A percentile compares a stretch with the other conserved stretches of the same genome.
Conservation (phyloP, 1,140 invertebrate genomes). For the Caenorhabditis latens region DNA sequence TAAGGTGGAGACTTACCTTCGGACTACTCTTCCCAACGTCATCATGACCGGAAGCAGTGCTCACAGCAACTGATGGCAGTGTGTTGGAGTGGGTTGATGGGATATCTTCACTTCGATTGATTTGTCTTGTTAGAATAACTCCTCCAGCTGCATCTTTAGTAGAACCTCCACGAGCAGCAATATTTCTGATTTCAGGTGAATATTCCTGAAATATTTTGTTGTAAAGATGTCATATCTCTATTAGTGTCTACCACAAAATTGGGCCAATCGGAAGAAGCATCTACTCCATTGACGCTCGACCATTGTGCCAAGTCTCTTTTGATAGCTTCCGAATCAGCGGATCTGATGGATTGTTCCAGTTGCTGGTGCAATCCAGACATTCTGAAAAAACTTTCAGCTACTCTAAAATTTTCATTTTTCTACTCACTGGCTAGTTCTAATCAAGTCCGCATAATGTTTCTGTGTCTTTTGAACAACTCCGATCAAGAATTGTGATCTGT, state of each 20-base stretch:
- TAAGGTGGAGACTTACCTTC: background rate
- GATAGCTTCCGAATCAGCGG: conserved; percentile 63
- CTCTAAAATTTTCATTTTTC: background rate
- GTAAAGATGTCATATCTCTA: background rate
- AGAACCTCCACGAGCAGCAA: conserved; percentile 56
- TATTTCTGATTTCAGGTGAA: conserved; percentile 72
- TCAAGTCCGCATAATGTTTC: conserved; percentile 70
- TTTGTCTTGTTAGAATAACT: conserved; percentile 71
- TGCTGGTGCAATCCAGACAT: conserved; percentile 69
- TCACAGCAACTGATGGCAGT: conserved; percentile 57
- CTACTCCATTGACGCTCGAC: conserved; percentile 70
- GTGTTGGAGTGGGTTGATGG: conserved; percentile 21
- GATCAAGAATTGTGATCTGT: conserved; percentile 72
- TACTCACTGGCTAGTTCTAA: conserved; percentile 60
- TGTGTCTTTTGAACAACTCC: conserved; percentile 75
- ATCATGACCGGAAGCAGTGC: conserved; percentile 28
- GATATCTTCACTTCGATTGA: conserved; percentile 68
- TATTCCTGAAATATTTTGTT: conserved; percentile 68
- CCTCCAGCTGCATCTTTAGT: conserved; percentile 58
- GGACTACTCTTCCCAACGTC: conserved; percentile 26
- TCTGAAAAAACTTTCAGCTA: conserved; percentile 65
- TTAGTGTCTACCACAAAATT: conserved; percentile 67
- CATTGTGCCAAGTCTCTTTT: conserved; percentile 72
- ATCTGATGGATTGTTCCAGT: conserved; percentile 64
- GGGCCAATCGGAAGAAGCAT: conserved; percentile 69